Evolutionary conservation across 2,797 vertebrate species (phyloP), one percentile per base, ranked within the genome.

Genomic region (Petrocephalus sullivani): DNA sequence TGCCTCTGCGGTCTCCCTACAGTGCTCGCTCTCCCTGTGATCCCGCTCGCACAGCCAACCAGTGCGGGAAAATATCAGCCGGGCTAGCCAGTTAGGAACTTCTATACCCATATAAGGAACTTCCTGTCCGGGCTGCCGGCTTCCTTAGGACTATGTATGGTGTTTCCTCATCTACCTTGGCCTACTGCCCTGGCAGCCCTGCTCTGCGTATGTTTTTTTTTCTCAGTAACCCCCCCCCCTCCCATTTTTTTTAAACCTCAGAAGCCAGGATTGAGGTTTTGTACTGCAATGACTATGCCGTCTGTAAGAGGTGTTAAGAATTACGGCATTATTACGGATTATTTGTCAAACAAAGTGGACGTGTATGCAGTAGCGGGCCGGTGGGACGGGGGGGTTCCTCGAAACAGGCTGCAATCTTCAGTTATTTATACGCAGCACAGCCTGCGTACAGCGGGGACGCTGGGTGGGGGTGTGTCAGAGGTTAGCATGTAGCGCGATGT

Each of bases 71-170:
- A 75, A 64, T 89, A 89, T 90, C 87, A 90, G 54, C 0, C 86
- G 5, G 87, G 21, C 49, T 12, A 58, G 19, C 12, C 86, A 87
- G 88, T 53, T 84, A 67, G 84, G 88, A 75, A 86, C 67, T 67
- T 75, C 82, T 16, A 16, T 86, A 85, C 46, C 92, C 93, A 93
- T 90, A 92, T 87, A 93, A 90, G 92, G 93, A 16, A 0, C 54
- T 93, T 94, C 94, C 93, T 92, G 86, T 16, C 21, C 10, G 60
- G 88, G 86, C 89, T 23, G 93, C 92, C 92, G 90, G 83, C 88
- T 37, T 94, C 92, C 93, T 91, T 90, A 46, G 0, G 41, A 3
- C 93, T 90, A 91, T 90, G 91, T 91, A 92, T 88, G 92, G 93
- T 85, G 23, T 56, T 94, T 92, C 93, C 92, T 91, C 56, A 1